Evolutionary conservation across 2,888 invertebrate species (phyloP), one percentile per base, ranked within the genome.

Genomic region (Azorinus chamasolen): DNA sequence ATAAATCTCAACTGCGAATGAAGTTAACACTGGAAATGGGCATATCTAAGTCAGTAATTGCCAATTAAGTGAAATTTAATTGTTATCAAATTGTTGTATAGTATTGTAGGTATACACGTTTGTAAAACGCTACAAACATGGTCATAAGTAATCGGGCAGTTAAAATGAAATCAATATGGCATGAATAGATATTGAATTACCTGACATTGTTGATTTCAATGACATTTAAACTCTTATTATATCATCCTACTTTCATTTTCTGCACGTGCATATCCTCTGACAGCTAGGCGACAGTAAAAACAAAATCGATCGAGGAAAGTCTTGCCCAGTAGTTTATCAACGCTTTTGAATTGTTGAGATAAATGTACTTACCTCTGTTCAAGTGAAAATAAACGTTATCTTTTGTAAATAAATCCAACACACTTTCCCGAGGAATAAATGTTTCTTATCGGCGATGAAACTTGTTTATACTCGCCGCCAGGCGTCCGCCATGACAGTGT

Each of bases 401-500:
- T 57, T 64, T 55, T 53, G 72, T 72, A 78, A 73, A 78, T 53
- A 78, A 72, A 72, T 78, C 78, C 78, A 62, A 43, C 58, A 73
- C 73, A 80, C 73, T 80, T 73, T 55, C 69, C 39, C 61, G 64
- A 57, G 58, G 62, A 76, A 70, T 43, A 64, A 45, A 48, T 32
- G 46, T 70, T 77, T 77, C 58, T 62, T 71, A 76, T 69, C 65
- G 50, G 53, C 22, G 22, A 10, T 10, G 37, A 51, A 59, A 76
- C 78, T 71, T 79, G 79, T 82, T 84, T 80, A 78, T 78, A 58
- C 82, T 72, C 83, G 83, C 83, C 77, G 81, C 74, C 74, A 66
- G 77, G 71, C 37, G 57, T 83, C 86, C 83, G 86, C 86, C 86
- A 86, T 86, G 62, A 80, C 79, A 79, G 51, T 53, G 82, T 32